A percentile compares a stretch with the other conserved stretches of the same genome.
Conservation (phyloP, 2,113 vertebrate genomes). For the Entomyzon cyanotis region DNA sequence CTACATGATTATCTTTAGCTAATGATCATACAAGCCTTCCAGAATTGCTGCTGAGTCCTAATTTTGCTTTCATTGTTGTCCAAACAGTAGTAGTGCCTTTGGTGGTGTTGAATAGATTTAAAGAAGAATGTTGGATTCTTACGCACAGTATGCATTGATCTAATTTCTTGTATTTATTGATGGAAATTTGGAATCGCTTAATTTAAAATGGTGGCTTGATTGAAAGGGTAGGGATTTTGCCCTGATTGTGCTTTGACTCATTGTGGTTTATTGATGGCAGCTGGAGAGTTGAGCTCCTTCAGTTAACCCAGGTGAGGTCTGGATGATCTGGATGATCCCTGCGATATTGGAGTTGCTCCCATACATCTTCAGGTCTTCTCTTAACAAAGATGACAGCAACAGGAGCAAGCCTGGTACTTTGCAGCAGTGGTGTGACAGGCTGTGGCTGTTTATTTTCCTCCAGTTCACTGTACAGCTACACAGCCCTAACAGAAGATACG, state of each 20-base stretch:
- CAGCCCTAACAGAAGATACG: background rate
- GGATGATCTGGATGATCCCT: background rate
- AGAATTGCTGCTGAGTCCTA: background rate
- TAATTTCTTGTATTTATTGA: background rate
- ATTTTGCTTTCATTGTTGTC: background rate
- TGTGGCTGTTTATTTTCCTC: background rate
- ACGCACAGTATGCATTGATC: background rate
- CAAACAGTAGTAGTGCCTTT: background rate
- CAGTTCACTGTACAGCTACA: background rate
- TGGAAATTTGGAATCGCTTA: background rate
- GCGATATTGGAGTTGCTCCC: background rate
- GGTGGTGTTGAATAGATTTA: background rate
- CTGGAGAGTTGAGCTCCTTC: background rate
- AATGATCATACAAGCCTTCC: background rate
- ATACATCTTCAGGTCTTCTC: rapidly evolving
- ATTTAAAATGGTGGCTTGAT: background rate
- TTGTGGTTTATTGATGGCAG: background rate
- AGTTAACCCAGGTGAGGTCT: background rate
- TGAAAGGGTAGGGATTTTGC: background rate
- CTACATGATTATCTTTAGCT: background rate
- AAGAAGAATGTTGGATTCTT: background rate
- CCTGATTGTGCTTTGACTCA: background rate
- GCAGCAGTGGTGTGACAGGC: background rate
- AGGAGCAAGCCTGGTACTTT: background rate
- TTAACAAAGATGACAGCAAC: rapidly evolving